Base-by-base conservation (phyloP, 2,113 vertebrate genomes). In the Silurus glanis region DNA sequence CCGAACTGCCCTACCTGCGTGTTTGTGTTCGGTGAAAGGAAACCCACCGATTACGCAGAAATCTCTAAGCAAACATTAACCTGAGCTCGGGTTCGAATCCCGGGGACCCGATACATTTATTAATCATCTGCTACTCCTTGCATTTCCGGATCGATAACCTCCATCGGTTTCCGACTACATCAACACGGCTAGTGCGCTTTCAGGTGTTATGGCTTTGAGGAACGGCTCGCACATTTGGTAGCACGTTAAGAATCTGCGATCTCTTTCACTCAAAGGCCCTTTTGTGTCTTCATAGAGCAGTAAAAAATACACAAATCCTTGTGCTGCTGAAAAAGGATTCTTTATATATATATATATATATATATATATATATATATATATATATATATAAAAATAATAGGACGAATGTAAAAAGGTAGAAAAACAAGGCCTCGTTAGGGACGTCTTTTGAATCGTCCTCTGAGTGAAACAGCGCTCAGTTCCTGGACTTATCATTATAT, bases 401-500 rank as follows among this genome's bases (percentile, higher is more conserved):
- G 84, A 85, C 64, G 23, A 64, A 81, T 62, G 9, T 9, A 72
- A 79, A 76, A 64, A 80, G 81, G 25, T 83, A 87, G 67, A 53
- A 89, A 87, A 87, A 85, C 88, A 89, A 89, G 86, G 83, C 88
- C 88, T 89, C 88, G 21, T 67, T 85, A 66, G 78, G 80, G 78
- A 58, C 21, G 74, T 83, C 64, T 80, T 2, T 82, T 71, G 25
- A 80, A 71, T 86, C 66, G 59, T 86, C 78, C 82, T 89, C 85
- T 84, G 85, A 89, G 82, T 81, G 61, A 72, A 80, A 86, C 80
- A 83, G 84, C 84, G 80, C 87, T 87, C 80, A 28, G 25, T 76
- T 75, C 67, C 80, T 85, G 82, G 14, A 23, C 23, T 74, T 37
- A 37, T 37, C 14, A 1, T 80, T 79, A 28, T 13, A 25, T 45